Base-by-base conservation (phyloP, 2,888 invertebrate genomes). In the Dorcus hopei region DNA sequence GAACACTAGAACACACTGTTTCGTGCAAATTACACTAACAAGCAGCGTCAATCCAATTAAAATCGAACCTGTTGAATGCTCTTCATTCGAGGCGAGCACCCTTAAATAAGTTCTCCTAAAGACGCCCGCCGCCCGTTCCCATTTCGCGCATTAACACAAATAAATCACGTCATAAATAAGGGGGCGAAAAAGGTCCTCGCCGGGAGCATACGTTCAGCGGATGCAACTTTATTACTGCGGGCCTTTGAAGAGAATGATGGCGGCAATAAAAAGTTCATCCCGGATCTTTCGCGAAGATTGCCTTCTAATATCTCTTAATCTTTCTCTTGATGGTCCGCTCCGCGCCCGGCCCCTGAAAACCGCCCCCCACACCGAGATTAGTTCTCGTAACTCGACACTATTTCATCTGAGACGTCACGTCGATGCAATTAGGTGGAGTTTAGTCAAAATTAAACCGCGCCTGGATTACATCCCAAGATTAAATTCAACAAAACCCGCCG, bases 391-490 rank as follows among this genome's bases (percentile, higher is more conserved):
- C 45, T 45, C 45, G 45, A 11, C 45, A 19, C 45, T 19, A 19
- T 45, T 45, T 16, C 45, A 19, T 45, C n/a, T 16, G 23, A 38
- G 52, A 52, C 38, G 42, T 48, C 33, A 42, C 62, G 50, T 63
- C 61, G 59, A 61, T 59, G 59, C 65, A 64, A 65, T 65, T 64
- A 64, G 62, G 64, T 61, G 62, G 63, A 65, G 61, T 65, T 61
- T 62, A 64, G 62, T 59, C 62, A 64, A 64, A 64, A 65, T 65
- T 65, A 65, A 65, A 65, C 61, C 58, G 58, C 11, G 38, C 59
- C 55, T 51, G 61, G 60, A 62, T 61, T 58, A 53, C 57, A 39
- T 23, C 11, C 54, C 57, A 51, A 47, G 62, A 62, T 62, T 62
- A 62, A 62, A 59, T 60, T 54, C 54, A 14, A 54, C 57, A 56